These are phyloP conservation scores for Rhea pennata DNA, from an alignment of 2,113 vertebrate genomes.

Conservation along the genomic window DNA sequence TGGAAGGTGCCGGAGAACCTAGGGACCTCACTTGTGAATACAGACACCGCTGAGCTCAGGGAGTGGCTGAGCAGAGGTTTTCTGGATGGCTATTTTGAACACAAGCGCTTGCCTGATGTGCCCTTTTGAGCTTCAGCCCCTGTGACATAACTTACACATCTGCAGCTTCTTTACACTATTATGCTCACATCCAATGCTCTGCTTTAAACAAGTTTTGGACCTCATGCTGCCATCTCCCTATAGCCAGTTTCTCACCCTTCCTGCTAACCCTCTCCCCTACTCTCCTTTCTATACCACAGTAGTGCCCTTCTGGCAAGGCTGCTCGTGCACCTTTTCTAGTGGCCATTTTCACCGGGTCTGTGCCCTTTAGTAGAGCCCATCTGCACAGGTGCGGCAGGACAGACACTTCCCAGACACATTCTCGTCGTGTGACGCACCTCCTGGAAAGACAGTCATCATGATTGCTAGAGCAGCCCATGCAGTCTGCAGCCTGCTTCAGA, in stretches of 20 bases:
- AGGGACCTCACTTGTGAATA: neutral
- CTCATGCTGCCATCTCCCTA: neutral
- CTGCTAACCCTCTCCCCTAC: neutral
- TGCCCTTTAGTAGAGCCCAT: neutral
- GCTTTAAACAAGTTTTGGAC: neutral
- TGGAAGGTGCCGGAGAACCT: neutral
- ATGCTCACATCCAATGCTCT: neutral
- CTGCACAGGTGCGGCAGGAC: neutral
- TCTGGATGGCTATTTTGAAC: neutral
- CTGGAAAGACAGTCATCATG: neutral
- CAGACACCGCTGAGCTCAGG: neutral
- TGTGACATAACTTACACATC: neutral
- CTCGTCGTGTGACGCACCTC: neutral
- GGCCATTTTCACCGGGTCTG: neutral
- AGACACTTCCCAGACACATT: neutral
- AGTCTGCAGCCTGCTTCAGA: neutral
- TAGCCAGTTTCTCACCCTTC: neutral
- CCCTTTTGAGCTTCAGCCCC: neutral
- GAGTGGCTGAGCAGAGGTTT: neutral
- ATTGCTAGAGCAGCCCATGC: neutral
- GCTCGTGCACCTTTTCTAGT: neutral
- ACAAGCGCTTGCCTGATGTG: accelerated
- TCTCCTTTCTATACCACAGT: neutral
- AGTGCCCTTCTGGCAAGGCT: neutral
- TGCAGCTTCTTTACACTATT: neutral